phyloP scores from a whole-genome alignment of 1,140 invertebrate genomes.

The Hylyphantes graminicola region DNA sequence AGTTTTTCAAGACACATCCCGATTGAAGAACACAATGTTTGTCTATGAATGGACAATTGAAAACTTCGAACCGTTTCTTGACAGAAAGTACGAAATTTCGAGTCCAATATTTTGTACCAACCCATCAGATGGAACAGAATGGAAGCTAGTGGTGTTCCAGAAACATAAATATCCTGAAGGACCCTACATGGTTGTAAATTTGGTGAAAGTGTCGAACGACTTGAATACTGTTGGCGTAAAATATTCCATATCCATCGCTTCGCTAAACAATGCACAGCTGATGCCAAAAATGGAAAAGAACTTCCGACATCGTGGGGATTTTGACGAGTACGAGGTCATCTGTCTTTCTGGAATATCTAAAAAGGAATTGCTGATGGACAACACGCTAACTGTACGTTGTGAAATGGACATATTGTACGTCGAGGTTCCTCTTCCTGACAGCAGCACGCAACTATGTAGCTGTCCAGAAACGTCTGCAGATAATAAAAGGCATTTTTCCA shows the following conservation, averaged over 20 bases:
- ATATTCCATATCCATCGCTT: neutral
- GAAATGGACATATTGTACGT: conserved; percentile 18
- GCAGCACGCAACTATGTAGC: neutral
- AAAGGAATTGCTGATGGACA: neutral
- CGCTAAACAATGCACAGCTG: neutral
- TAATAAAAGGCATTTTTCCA: neutral
- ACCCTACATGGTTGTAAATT: neutral
- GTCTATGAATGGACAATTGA: conserved; percentile 6
- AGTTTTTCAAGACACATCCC: no score
- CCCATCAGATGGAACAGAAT: neutral
- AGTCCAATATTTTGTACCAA: neutral
- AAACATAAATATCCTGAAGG: conserved; percentile 20
- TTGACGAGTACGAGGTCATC: neutral
- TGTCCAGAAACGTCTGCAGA: neutral
- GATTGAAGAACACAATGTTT: no score
- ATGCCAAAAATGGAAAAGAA: neutral
- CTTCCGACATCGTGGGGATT: neutral
- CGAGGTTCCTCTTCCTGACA: neutral
- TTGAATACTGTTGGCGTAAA: neutral
- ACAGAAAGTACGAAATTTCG: conserved; percentile 21
- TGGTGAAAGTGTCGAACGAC: conserved; percentile 14
- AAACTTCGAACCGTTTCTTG: neutral
- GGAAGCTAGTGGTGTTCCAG: conserved; percentile 2
- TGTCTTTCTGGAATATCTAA: neutral
- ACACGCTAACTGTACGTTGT: conserved; percentile 7